Conservation (phyloP, 1,140 invertebrate genomes). For the Apis florea region DNA sequence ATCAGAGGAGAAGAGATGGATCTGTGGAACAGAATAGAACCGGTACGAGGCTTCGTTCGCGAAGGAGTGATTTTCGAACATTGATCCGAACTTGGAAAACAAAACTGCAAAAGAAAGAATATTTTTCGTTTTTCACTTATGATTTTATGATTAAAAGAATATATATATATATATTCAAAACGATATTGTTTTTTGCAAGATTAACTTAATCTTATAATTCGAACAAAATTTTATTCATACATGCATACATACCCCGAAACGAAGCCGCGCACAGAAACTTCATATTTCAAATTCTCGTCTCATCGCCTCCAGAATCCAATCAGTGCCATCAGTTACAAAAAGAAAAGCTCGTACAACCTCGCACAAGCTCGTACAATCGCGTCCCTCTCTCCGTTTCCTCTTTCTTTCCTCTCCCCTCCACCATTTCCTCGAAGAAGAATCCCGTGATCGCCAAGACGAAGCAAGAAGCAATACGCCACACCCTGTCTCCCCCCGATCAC, state of each 20-base stretch:
- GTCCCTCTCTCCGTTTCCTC: neutral
- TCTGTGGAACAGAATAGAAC: too few species aligned
- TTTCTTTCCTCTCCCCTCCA: neutral
- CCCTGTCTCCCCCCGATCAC: neutral
- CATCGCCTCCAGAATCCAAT: neutral
- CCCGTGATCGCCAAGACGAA: neutral
- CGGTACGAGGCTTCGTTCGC: neutral
- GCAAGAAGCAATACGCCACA: slow-evolving; percentile 16
- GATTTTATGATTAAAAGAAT: too few species aligned
- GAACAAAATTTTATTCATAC: too few species aligned
- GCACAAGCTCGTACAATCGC: neutral
- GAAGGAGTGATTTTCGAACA: too few species aligned
- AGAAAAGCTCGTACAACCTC: neutral
- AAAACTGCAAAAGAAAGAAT: too few species aligned
- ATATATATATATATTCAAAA: too few species aligned
- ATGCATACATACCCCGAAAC: neutral
- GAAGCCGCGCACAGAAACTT: neutral
- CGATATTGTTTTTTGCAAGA: too few species aligned
- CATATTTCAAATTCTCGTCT: neutral
- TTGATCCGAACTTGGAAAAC: too few species aligned
- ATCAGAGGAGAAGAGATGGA: too few species aligned
- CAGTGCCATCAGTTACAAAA: neutral
- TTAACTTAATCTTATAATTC: too few species aligned
- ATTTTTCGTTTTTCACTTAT: too few species aligned
- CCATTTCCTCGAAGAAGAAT: neutral